Evolutionary conservation across 2,888 invertebrate genomes (phyloP), one percentile per base, ranked within the genome.

Genomic region (Linhomoeus sp.): DNA sequence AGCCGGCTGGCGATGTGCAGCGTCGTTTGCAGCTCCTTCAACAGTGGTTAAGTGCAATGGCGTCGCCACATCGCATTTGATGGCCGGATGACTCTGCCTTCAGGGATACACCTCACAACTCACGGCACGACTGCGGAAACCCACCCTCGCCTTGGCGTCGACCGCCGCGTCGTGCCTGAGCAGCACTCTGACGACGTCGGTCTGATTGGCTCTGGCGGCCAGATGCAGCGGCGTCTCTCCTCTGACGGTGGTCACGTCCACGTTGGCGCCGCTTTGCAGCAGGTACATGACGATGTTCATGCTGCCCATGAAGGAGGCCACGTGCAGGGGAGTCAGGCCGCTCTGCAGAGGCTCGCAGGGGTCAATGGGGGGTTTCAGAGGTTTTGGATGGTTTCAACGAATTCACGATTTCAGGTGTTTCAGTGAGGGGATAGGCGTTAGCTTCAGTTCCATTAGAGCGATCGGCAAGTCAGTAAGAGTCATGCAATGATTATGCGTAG

Each of bases 221-320:
- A 97, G 74, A 73, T 97, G 97, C 51, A 99, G 72, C 3, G 97
- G 92, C 1, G 97, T 97, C 71, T 99, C 97, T 24, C 62, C 97
- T 45, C 97, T 76, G 17, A 97, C 86, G 1, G 97, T 99, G 33
- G 88, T 86, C 54, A 86, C 84, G 70, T 97, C 92, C 49, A 92
- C 88, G 69, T 84, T 87, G 23, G 94, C 92, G 60, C 90, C 90
- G 66, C 94, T 87, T 74, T 97, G 94, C 55, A 99, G 77, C 60
- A 99, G 75, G 69, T 86, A 94, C 60, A 97, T 88, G 50, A 94
- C 94, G 64, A 99, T 97, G 70, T 94, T 92, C 88, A 94, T 92
- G 71, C 92, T 90, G 47, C 97, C 97, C 97, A 99, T 97, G 72
- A 97, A 99, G 52, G 90, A 83, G 20, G 94, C 92, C 50, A 97